Evolutionary conservation across 2,888 invertebrate genomes (phyloP).

Genomic region (Bombylius major): DNA sequence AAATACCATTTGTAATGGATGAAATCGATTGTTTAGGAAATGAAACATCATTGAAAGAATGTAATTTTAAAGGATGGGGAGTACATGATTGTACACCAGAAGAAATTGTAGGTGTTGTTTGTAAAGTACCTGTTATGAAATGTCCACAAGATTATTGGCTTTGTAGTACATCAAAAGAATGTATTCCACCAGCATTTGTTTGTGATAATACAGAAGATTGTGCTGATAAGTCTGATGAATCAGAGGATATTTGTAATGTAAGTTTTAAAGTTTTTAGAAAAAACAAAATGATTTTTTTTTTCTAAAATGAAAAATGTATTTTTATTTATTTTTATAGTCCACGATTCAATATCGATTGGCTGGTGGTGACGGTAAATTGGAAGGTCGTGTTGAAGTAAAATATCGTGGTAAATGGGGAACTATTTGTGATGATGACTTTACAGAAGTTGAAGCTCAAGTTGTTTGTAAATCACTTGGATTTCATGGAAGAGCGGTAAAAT

Average conservation of each 20-base stretch:
- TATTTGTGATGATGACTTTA: conserved; percentile 67
- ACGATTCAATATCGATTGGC: conserved; percentile 45
- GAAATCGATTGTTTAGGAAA: conserved; percentile 54
- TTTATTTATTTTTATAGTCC: conserved; percentile 19
- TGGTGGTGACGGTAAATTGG: conserved; percentile 41
- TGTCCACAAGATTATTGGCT: conserved; percentile 51
- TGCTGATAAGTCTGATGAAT: conserved; percentile 51
- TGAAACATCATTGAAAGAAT: conserved; percentile 52
- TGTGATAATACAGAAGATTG: conserved; percentile 55
- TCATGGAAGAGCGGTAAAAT: conserved; percentile 37
- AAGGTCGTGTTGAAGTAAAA: conserved; percentile 59
- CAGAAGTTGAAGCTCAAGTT: conserved; percentile 49
- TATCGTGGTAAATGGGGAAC: conserved; percentile 62
- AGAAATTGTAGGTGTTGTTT: conserved; percentile 54
- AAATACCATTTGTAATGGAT: conserved; percentile 51
- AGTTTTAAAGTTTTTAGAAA: conserved; percentile 19
- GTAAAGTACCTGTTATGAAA: conserved; percentile 44
- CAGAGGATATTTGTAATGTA: conserved; percentile 45
- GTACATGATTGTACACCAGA: conserved; percentile 54
- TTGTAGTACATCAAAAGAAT: conserved; percentile 46
- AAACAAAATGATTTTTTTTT: neutral
- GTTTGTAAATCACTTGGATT: conserved; percentile 47
- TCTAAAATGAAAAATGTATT: neutral
- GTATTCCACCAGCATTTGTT: conserved; percentile 47
- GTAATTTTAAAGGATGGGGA: conserved; percentile 61